Percentiles rank a stretch among this genome's conserved stretches.
Evolutionary conservation across 1,140 invertebrate genomes (phyloP).

Genomic region (Oedothorax gibbosus): DNA sequence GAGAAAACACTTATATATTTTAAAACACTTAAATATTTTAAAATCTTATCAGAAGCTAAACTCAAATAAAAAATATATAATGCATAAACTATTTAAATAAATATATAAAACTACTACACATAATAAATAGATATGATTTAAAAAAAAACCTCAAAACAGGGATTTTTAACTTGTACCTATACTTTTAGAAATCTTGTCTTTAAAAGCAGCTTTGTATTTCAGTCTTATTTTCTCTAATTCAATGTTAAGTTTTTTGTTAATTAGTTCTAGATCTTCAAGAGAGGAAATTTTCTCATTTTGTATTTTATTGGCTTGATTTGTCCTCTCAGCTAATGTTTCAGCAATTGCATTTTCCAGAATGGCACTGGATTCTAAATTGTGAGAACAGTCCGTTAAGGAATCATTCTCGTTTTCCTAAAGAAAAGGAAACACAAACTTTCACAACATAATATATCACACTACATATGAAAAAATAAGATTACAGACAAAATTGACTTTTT

Average conservation of each 20-base stretch:
- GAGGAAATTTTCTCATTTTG: not conserved
- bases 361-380: not conserved
- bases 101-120: too few relatives aligned
- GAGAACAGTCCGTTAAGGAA: not conserved
- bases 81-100: too few relatives aligned
- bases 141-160: too few relatives aligned
- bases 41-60: too few relatives aligned
- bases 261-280: not conserved
- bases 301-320: not conserved
- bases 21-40: too few relatives aligned
- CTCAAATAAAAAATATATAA: too few relatives aligned
- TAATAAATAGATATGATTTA: too few relatives aligned
- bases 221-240: not conserved
- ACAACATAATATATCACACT: not conserved
- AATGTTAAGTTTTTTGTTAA: constrained; percentile 1
- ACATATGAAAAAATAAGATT: too few relatives aligned
- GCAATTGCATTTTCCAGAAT: not conserved
- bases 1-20: too few relatives aligned
- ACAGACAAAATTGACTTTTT: too few relatives aligned
- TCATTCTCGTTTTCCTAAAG: not conserved
- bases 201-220: not conserved
- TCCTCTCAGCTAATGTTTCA: not conserved
- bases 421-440: not conserved
- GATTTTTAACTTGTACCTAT: too few relatives aligned
- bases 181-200: not conserved